Conservation (phyloP, 1,140 invertebrate genomes). For the Phortica variegata region DNA sequence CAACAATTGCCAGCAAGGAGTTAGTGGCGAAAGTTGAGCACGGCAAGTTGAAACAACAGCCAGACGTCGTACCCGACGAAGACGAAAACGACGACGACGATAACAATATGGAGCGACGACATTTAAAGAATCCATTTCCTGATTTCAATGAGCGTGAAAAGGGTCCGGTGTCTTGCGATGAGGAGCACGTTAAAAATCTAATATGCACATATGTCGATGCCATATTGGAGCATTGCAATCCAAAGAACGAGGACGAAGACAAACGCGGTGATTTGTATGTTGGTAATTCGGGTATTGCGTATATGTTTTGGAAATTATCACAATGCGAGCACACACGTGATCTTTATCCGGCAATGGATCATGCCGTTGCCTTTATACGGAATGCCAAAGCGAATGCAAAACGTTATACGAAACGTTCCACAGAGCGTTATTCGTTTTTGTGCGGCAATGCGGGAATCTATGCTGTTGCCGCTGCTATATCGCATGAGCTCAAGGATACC, state of each 20-base stretch:
- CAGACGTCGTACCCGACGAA: constrained; percentile 1
- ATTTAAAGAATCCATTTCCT: constrained; percentile 45
- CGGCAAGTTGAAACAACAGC: constrained; percentile 5
- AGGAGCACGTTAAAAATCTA: constrained; percentile 49
- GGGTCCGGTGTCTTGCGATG: constrained; percentile 40
- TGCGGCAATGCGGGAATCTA: constrained; percentile 67
- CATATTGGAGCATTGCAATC: constrained; percentile 46
- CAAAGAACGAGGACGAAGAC: constrained; percentile 44
- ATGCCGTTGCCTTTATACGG: constrained; percentile 57
- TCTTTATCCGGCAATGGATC: constrained; percentile 47
- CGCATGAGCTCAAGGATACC: constrained; percentile 33
- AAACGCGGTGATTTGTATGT: constrained; percentile 60
- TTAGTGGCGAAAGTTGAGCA: not conserved
- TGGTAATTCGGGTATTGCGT: constrained; percentile 61
- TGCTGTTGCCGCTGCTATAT: constrained; percentile 62
- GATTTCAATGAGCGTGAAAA: constrained; percentile 39
- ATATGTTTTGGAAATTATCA: constrained; percentile 60
- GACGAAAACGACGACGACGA: constrained; percentile 3
- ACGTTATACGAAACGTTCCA: constrained; percentile 43
- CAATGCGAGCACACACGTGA: constrained; percentile 51
- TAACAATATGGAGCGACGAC: constrained; percentile 43
- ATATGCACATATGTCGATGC: constrained; percentile 54
- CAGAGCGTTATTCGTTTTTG: constrained; percentile 60
- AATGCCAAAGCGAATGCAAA: constrained; percentile 55
- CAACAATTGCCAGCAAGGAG: constrained; percentile 9